A percentile compares a stretch with the other conserved stretches of the same genome.
phyloP scores from a whole-genome alignment of 2,888 invertebrate genomes.

The Pachymerium ferrugineum region DNA sequence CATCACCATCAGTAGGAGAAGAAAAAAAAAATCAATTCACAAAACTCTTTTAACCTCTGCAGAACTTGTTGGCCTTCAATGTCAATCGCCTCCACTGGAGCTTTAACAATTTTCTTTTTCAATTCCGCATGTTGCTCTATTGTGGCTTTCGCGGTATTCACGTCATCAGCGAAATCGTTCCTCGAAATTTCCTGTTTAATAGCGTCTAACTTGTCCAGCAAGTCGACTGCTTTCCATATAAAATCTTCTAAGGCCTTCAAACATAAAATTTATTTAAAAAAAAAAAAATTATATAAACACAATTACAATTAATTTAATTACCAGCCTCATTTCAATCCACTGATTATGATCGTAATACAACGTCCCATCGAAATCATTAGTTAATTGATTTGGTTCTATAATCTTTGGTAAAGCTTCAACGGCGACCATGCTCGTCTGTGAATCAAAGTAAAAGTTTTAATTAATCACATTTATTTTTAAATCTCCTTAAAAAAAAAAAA shows the following conservation, averaged over 20 bases:
- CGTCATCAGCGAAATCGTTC: slow-evolving; percentile 92
- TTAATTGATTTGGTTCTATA: slow-evolving; percentile 87
- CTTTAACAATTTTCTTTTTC: slow-evolving; percentile 86
- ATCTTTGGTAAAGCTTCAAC: slow-evolving; percentile 89
- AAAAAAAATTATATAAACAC: not conserved
- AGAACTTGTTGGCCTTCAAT: slow-evolving; percentile 70
- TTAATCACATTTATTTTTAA: not conserved
- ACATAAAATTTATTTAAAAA: not conserved
- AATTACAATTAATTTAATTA: slow-evolving; percentile 44
- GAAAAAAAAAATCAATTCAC: not conserved
- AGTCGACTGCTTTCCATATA: slow-evolving; percentile 90
- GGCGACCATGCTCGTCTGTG: slow-evolving; percentile 94
- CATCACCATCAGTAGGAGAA: not conserved
- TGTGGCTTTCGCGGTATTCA: slow-evolving; percentile 81
- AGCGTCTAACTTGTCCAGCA: slow-evolving; percentile 85
- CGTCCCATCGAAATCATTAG: slow-evolving; percentile 87
- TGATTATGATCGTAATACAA: slow-evolving; percentile 92
- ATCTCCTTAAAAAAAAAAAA: not conserved
- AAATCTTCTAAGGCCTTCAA: slow-evolving; percentile 78
- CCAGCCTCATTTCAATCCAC: slow-evolving; percentile 90
- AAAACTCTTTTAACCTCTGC: slow-evolving; percentile 47
- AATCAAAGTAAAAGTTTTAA: not conserved
- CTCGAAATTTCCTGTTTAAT: slow-evolving; percentile 86
- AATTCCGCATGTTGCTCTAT: slow-evolving; percentile 90
- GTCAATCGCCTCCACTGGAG: slow-evolving; percentile 90